These are phyloP conservation scores for Pocillopora grandis DNA, from an alignment of 92 coral and sea anemone genomes.

Conservation along the genomic window DNA sequence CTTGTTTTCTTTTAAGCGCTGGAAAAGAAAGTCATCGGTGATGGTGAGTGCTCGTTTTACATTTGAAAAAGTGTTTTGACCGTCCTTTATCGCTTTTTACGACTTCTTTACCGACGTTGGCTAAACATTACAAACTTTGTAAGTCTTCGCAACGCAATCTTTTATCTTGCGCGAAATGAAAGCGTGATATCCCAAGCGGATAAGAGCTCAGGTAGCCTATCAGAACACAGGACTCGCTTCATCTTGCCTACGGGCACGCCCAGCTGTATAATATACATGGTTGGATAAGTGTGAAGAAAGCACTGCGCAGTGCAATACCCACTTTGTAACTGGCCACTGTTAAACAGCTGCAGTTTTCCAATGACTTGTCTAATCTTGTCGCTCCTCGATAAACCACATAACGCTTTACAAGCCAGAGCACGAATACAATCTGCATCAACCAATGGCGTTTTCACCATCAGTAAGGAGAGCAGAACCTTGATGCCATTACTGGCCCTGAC, in stretches of 20 bases:
- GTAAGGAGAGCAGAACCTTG: slow-evolving; percentile 80
- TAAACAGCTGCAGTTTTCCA: slow-evolving; percentile 87
- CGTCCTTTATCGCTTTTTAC: no score
- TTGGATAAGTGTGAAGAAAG: not conserved
- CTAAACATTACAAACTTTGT: no score
- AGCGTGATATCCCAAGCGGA: no score
- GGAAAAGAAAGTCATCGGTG: no score
- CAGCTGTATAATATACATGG: not conserved
- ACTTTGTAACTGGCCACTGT: slow-evolving; percentile 98
- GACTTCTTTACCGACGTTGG: no score
- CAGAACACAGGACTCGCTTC: no score
- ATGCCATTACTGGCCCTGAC: slow-evolving; percentile 94
- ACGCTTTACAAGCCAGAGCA: slow-evolving; percentile 92
- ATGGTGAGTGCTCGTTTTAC: no score
- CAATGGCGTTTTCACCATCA: slow-evolving; percentile 92
- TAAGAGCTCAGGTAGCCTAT: no score
- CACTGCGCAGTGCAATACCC: slow-evolving; percentile 21
- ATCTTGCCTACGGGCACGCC: not conserved
- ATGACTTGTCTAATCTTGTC: slow-evolving; percentile 94
- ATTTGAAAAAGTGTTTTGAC: no score
- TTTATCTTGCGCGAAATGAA: no score
- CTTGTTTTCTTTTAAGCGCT: no score
- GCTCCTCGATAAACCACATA: slow-evolving; percentile 92
- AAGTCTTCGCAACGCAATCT: no score
- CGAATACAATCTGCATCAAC: slow-evolving; percentile 94